Evolutionary conservation across 2,113 vertebrate genomes (phyloP), one percentile per base, ranked within the genome.

Genomic region (Halcyon malimbica): DNA sequence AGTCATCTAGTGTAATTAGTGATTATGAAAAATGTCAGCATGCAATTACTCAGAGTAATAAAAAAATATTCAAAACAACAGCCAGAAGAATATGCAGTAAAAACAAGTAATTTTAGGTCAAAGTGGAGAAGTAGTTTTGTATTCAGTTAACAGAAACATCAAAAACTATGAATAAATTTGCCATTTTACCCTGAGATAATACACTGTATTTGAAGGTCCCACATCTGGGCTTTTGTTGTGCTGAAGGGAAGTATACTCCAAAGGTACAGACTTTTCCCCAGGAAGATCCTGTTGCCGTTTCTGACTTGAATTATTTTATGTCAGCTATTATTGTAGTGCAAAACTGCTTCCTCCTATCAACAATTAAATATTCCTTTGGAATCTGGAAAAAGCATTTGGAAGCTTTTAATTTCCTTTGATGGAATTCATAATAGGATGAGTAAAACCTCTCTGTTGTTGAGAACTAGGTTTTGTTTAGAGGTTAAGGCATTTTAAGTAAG

Each of bases 1-100:
- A 97, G 93, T 97, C 75, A 97, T 97, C 95, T 79, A 96, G 82
- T 96, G n/a, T 80, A 96, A 97, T 96, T 97, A 97, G 93, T 60
- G 77, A 88, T 96, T 97, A 96, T 96, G 83, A 95, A 97, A 96
- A 97, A 96, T 97, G 70, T 95, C 96, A 97, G 74, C 59, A 79
- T 92, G 79, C 54, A 90, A 91, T 97, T 94, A 97, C 90, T 97
- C 84, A 81, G 90, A 90, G 93, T 87, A 71, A 94, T 93, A 96
- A 97, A 97, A 48, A 53, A 97, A 93, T 93, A 90, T 48, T 96
- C 64, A 93, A 93, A 96, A 67, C 68, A 96, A 89, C 42, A 88
- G 53, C n/a, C 77, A 94, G 63, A 70, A 93, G 41, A 94, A 90
- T 44, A 80, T 48, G 48, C 83, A 92, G 74, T 87, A 86, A 95